Evolutionary conservation across 2,888 invertebrate species (phyloP), one percentile per base, ranked within the genome.

Genomic region (Digitonthophagus gazella): DNA sequence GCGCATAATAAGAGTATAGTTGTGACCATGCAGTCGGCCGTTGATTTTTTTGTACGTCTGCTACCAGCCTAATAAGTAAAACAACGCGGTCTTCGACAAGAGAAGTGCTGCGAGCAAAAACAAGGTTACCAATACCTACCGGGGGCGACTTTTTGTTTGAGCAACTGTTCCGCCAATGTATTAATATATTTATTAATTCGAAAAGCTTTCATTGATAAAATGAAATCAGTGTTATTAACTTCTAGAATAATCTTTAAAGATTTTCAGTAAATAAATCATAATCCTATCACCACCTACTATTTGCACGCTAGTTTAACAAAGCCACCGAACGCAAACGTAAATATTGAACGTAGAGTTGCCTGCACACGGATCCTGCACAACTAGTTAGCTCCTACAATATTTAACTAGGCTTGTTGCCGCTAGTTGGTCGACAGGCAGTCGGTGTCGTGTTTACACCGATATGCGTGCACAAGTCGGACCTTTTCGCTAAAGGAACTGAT

Each of bases 1-100:
- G 28, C 28, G 28, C 28, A 44, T 44, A 44, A 44, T 44, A 20
- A 58, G 15, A 58, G 58, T 58, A 58, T 19, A 58, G 20, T n/a
- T 58, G 58, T 58, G 58, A n/a, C n/a, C n/a, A n/a, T n/a, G n/a
- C n/a, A n/a, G n/a, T 58, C 6, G 28, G 28, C 6, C 28, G 28
- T 44, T 44, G 28, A 44, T 44, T 44, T 44, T 44, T 44, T 44
- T 44, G 11, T 44, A 5, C 28, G 28, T 44, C 28, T 44, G 1
- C 28, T 11, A 11, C 8, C 11, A 44, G 3, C 28, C 28, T 44
- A 44, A 44, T 44, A 44, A 44, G 28, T 44, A 44, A 44, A 44
- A 44, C 28, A 44, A 44, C 28, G 6, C 28, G 28, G 28, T 44
- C 28, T 44, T 44, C 28, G 28, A 44, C 28, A 44, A 44, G 28